phyloP scores from a whole-genome alignment of 2,888 invertebrate species.

The Xylota segnis region DNA sequence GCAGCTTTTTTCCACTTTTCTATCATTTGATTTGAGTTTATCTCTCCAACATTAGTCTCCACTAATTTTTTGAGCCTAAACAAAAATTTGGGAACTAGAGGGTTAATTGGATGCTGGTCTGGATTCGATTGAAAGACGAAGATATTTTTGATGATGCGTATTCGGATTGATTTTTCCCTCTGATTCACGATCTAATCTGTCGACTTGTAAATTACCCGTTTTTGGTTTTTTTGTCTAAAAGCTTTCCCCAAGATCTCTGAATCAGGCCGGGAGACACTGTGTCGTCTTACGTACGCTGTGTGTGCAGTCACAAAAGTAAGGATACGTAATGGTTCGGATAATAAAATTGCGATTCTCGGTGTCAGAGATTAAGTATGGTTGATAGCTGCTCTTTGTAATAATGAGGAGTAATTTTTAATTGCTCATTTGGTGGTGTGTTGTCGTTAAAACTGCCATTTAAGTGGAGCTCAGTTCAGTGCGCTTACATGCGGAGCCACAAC shows the following conservation, averaged over 20 bases:
- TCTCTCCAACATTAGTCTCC: too few relatives aligned
- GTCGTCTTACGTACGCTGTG: too few relatives aligned
- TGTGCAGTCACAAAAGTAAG: not conserved
- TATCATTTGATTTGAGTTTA: too few relatives aligned
- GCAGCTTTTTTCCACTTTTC: too few relatives aligned
- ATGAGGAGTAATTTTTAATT: conserved; percentile 43
- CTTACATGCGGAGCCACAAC: conserved; percentile 20
- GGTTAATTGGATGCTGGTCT: conserved; percentile 9
- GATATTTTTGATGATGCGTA: not conserved
- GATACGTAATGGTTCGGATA: conserved; percentile 1
- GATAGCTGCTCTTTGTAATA: conserved; percentile 32
- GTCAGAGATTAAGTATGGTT: conserved; percentile 35
- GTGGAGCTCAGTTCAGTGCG: not conserved
- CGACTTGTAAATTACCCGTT: not conserved
- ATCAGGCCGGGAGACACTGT: not conserved
- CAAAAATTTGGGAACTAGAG: too few relatives aligned
- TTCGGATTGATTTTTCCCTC: not conserved
- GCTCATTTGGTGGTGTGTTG: conserved; percentile 29
- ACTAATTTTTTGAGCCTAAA: too few relatives aligned
- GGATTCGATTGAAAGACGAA: conserved; percentile 19
- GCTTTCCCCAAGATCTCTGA: not conserved
- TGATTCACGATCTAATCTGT: conserved; percentile 14
- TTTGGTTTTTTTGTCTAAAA: not conserved
- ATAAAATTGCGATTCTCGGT: conserved; percentile 32
- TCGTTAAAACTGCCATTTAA: conserved; percentile 23